phyloP scores from a whole-genome alignment of 2,888 invertebrate species.

The Hymenopus coronatus region DNA sequence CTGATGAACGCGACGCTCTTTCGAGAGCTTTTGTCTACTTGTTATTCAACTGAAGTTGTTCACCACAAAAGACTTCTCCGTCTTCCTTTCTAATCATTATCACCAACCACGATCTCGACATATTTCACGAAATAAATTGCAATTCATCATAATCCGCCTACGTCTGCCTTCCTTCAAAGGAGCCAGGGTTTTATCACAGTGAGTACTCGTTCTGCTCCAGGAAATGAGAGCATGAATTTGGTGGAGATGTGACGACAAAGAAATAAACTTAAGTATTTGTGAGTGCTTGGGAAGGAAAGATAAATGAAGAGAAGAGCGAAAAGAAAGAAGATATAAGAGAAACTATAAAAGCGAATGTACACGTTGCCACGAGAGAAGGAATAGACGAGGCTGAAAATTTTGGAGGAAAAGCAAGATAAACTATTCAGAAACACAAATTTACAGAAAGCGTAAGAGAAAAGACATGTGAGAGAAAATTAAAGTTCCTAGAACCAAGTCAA shows the following conservation, averaged over 20 bases:
- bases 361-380: too few species aligned
- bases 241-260: background rate
- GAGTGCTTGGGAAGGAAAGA: too few species aligned
- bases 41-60: background rate
- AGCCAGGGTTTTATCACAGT: background rate
- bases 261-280: background rate
- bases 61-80: background rate
- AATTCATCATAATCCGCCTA: background rate
- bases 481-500: too few species aligned
- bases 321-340: too few species aligned
- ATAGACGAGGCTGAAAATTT: too few species aligned
- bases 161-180: background rate
- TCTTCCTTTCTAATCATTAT: background rate
- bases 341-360: too few species aligned
- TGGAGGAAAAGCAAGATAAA: too few species aligned
- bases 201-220: background rate
- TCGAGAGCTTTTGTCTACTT: background rate
- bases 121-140: background rate
- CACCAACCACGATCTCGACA: background rate
- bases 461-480: too few species aligned
- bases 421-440: too few species aligned
- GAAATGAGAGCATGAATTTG: background rate
- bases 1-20: background rate
- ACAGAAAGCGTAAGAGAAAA: too few species aligned
- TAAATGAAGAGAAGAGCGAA: too few species aligned